phyloP scores from a whole-genome alignment of 2,797 vertebrate genomes.

The Pitangus sulphuratus region DNA sequence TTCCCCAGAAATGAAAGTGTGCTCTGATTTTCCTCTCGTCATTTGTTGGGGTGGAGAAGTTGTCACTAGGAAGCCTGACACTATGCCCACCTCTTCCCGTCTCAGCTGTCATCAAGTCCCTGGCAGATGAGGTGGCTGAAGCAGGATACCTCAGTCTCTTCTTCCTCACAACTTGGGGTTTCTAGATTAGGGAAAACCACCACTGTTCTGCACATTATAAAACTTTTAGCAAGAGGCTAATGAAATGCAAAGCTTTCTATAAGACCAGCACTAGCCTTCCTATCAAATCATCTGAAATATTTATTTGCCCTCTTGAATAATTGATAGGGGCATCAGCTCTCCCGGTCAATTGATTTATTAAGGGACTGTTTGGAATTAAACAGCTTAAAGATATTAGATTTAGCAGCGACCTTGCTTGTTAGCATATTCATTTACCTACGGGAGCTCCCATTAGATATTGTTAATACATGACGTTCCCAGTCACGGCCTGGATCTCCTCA shows the following conservation, averaged over 20 bases:
- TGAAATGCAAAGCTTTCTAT: conserved; percentile 87
- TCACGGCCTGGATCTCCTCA: conserved; percentile 84
- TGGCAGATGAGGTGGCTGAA: conserved; percentile 13
- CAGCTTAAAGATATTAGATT: conserved; percentile 92
- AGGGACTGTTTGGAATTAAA: conserved; percentile 90
- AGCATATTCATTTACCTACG: conserved; percentile 91
- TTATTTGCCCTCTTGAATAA: conserved; percentile 89
- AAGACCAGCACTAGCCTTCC: conserved; percentile 81
- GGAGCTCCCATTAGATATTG: conserved; percentile 90
- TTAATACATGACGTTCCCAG: conserved; percentile 89
- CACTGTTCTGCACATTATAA: conserved; percentile 78
- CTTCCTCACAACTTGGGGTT: conserved; percentile 32
- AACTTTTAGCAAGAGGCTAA: conserved; percentile 86
- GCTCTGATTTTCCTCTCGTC: not conserved
- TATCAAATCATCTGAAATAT: conserved; percentile 90
- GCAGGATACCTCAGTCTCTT: conserved; percentile 30
- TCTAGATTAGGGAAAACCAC: conserved; percentile 62
- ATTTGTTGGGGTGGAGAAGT: not conserved
- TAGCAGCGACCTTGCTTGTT: conserved; percentile 87
- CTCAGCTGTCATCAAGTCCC: conserved; percentile 35
- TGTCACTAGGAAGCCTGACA: conserved; percentile 39
- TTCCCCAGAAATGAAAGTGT: not conserved
- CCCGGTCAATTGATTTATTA: conserved; percentile 90
- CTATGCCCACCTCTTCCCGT: conserved; percentile 6
- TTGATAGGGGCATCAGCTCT: conserved; percentile 89